A percentile compares a stretch with the other conserved stretches of the same genome.
Evolutionary conservation across 1,140 invertebrate species (phyloP).

Genomic region (Hypothenemus hampei): DNA sequence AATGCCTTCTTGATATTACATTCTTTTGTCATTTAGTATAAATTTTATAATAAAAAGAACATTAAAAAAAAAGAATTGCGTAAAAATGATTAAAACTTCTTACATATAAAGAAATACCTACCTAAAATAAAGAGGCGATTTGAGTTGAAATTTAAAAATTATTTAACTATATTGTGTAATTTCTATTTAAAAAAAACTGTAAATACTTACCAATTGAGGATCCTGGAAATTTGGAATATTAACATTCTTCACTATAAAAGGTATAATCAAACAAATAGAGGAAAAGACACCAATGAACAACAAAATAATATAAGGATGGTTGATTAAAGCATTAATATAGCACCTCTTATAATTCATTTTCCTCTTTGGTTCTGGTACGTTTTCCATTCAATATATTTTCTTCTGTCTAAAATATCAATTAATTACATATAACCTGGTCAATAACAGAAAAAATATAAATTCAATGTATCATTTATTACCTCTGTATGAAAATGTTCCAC

Average conservation of each 20-base stretch:
- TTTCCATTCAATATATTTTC: too few relatives aligned
- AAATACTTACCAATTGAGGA: constrained; percentile 41
- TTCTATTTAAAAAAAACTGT: constrained; percentile 6
- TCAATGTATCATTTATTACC: too few relatives aligned
- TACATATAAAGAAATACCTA: not conserved
- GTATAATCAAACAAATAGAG: constrained; percentile 37
- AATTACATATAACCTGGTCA: too few relatives aligned
- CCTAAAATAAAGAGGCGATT: not conserved
- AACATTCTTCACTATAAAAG: constrained; percentile 36
- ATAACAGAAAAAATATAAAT: too few relatives aligned
- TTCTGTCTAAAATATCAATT: too few relatives aligned
- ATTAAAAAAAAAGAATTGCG: not conserved
- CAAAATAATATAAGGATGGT: constrained; percentile 40
- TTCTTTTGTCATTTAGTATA: not conserved
- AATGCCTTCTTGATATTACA: too few relatives aligned
- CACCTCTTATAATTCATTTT: constrained; percentile 18
- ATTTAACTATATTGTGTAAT: not conserved
- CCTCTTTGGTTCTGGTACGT: too few relatives aligned
- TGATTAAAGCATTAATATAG: constrained; percentile 38
- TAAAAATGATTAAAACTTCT: not conserved
- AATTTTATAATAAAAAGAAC: not conserved
- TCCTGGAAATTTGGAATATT: constrained; percentile 40
- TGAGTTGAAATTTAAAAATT: not conserved
- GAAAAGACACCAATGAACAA: constrained; percentile 37
- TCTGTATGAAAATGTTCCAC: too few relatives aligned